Evolutionary conservation across 2,888 invertebrate species (phyloP), one percentile per base, ranked within the genome.

Genomic region (Dastarcus helophoroides): DNA sequence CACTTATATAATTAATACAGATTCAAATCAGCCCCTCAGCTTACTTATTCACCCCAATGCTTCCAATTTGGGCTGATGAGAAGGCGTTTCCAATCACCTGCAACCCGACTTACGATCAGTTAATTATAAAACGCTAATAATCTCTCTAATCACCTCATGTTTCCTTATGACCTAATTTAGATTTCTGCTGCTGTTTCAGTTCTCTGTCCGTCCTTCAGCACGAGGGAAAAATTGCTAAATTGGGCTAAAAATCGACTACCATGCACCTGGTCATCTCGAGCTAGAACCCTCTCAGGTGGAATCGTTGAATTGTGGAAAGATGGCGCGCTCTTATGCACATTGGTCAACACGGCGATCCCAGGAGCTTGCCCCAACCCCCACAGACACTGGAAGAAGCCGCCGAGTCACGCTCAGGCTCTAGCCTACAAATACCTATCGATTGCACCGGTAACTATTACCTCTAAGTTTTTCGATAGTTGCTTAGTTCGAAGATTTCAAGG

Each of bases 371-470:
- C 67, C 0, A 72, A 72, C 3, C 59, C 62, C 1, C 53, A 57
- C 28, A 44, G 55, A 14, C 71, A 73, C 39, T 54, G 56, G 51
- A 50, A 45, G 14, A 53, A 56, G 35, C 64, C 69, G 0, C 69
- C 69, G 0, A 61, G 62, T 1, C 73, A 73, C 44, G 73, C 71
- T 21, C 73, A 73, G 53, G 60, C 68, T 4, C 64, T 74, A 27
- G 72, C 71, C 19, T 70, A 69, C 37, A 68, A 72, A 47, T 72
- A 73, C 50, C 62, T 74, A 41, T 71, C 69, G 46, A 64, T 74
- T 40, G 58, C 65, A 41, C 71, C 72, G 49, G 73, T 73, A 48
- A 63, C 64, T 39, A 32, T 25, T 11, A 8, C 22, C n/a, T n/a
- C n/a, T n/a, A n/a, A n/a, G n/a, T n/a, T n/a, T n/a, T n/a, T n/a